Base-by-base conservation (phyloP, 2,113 vertebrate species). In the Caretta caretta region DNA sequence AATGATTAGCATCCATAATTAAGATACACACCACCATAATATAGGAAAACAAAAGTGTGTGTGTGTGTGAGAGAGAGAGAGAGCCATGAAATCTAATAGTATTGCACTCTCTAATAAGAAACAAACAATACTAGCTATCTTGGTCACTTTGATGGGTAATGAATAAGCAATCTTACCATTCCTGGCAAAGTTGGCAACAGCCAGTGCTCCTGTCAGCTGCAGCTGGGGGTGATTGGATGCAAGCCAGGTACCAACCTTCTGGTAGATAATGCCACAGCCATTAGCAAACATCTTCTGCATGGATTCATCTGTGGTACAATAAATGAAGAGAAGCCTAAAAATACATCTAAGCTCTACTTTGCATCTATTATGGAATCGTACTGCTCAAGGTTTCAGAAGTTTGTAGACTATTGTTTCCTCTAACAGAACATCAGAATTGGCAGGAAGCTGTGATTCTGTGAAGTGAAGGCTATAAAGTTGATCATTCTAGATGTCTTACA, bases 241-340 rank as follows among this genome's bases (percentile, higher is more conserved):
- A 35, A 98, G 97, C 97, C 97, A 98, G 48, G 92, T 97, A 54
- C 98, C 91, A n/a, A 92, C 95, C 2, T 98, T 98, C 96, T 98
- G 97, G 86, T 98, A 98, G 65, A 98, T 98, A 46, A 93, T 91
- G 7, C 97, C 97, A 16, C 81, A 96, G 17, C 98, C 98, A 80
- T 98, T 97, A 27, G 97, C 97, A 94, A 99, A 98, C 90, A 98
- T 96, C 89, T 98, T 98, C 97, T 98, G 97, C 97, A 97, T 98
- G 3, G 98, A 98, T 75, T 98, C 98, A 93, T 98, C 98, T 98
- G 92, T 85, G 76, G 51, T 17, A 54, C 38, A 51, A 82, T 10
- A 87, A 85, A 87, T 22, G 35, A 42, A 57, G 24, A 82, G 8
- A 51, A 83, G 35, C n/a, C 27, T 22, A 79, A 69, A 78, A n/a